These are phyloP conservation scores for Lepidurus apus DNA, from an alignment of 1,140 invertebrate genomes.

Conservation along the genomic window DNA sequence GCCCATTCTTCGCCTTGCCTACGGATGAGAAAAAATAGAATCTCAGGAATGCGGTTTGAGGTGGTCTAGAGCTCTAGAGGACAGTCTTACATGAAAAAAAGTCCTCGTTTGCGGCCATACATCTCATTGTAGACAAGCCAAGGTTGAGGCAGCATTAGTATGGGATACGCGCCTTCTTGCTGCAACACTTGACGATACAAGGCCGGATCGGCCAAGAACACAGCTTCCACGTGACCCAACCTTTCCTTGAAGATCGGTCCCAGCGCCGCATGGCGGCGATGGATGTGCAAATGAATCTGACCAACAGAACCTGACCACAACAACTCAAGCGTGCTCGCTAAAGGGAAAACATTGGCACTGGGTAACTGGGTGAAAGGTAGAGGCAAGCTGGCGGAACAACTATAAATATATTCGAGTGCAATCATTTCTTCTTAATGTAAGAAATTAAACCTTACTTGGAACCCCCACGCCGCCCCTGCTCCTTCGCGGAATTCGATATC, in stretches of 20 bases:
- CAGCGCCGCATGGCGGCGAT: conserved; percentile 57
- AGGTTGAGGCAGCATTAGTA: conserved; percentile 71
- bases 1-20: conserved; percentile 76
- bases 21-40: conserved; percentile 34
- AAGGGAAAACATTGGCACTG: background rate
- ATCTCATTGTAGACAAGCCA: conserved; percentile 73
- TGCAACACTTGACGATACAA: conserved; percentile 65
- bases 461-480: background rate
- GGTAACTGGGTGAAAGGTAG: background rate
- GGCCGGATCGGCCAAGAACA: conserved; percentile 65
- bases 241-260: conserved; percentile 69
- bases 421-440: background rate
- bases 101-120: conserved; percentile 62
- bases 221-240: conserved; percentile 57
- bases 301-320: conserved; percentile 27
- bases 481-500: background rate
- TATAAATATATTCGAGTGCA: background rate
- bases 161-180: conserved; percentile 69
- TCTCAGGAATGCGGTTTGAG: background rate
- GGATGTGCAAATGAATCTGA: conserved; percentile 63
- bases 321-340: background rate
- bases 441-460: background rate
- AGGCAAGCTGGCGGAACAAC: background rate
- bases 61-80: background rate
- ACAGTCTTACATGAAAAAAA: conserved; percentile 73